These are phyloP conservation scores for Bufo bufo DNA, from an alignment of 2,113 vertebrate species.

Conservation along the genomic window DNA sequence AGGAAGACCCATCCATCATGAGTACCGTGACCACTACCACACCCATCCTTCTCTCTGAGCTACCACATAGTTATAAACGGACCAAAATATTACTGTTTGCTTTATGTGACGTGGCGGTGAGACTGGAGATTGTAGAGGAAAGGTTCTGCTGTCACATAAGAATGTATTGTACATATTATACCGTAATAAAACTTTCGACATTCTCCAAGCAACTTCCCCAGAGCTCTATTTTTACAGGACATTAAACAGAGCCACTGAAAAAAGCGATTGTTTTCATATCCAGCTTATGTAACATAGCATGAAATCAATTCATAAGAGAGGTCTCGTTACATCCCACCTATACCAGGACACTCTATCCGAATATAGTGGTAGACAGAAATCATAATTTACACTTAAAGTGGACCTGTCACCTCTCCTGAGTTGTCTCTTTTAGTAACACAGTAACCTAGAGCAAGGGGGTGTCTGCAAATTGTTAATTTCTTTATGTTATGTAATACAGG, in stretches of 20 bases:
- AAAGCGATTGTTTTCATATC: background rate
- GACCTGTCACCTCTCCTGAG: no score
- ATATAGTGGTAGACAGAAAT: no score
- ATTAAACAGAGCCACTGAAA: slow-evolving; percentile 15
- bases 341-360: background rate
- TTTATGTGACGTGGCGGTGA: background rate
- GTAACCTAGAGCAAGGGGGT: no score
- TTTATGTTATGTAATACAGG: no score
- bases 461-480: no score
- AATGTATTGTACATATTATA: slow-evolving; percentile 4
- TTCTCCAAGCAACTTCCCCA: background rate
- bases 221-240: background rate
- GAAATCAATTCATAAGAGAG: background rate
- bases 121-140: slow-evolving; percentile 15
- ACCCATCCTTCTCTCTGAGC: no score
- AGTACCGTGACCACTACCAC: no score
- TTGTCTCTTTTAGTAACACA: no score
- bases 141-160: background rate
- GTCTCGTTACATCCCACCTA: background rate
- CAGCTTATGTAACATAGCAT: background rate
- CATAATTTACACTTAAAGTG: no score
- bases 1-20: no score
- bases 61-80: background rate
- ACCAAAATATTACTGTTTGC: slow-evolving; percentile 1
- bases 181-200: background rate